Percentiles rank a stretch among this genome's conserved stretches.
These are phyloP conservation scores for Pseudoatta argentina DNA, from an alignment of 1,140 invertebrate genomes.

Conservation along the genomic window DNA sequence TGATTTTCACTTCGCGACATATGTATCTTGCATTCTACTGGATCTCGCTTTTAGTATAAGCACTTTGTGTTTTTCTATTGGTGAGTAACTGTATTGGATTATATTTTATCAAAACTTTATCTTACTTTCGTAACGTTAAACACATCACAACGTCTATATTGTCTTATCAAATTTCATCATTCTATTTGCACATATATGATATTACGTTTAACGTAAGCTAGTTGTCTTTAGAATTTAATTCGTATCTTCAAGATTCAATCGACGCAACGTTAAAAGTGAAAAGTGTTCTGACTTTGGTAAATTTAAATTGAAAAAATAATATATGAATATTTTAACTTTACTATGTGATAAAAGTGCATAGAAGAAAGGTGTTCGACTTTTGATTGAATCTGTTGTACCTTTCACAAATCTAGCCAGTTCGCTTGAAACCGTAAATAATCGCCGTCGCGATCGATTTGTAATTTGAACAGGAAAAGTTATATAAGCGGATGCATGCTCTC, in stretches of 20 bases:
- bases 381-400: slow-evolving; percentile 38
- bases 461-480: slow-evolving; percentile 15
- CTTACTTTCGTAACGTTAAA: slow-evolving; percentile 11
- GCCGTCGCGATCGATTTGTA: background rate
- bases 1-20: slow-evolving; percentile 38
- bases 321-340: background rate
- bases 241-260: background rate
- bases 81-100: slow-evolving; percentile 11
- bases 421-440: slow-evolving; percentile 7
- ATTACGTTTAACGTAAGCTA: background rate
- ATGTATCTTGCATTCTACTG: background rate
- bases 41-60: background rate
- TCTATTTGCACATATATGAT: background rate
- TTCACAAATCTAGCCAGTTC: slow-evolving; percentile 24
- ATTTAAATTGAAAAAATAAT: background rate
- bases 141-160: background rate
- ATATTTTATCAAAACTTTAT: slow-evolving; percentile 20
- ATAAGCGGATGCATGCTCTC: background rate
- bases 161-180: background rate
- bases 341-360: background rate
- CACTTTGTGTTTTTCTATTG: background rate
- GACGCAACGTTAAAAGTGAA: background rate
- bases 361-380: slow-evolving; percentile 37
- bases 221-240: background rate
- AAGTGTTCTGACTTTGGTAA: background rate